A percentile compares a stretch with the other conserved stretches of the same genome.
Conservation (phyloP, 2,113 vertebrate genomes). For the Pygoscelis adeliae region DNA sequence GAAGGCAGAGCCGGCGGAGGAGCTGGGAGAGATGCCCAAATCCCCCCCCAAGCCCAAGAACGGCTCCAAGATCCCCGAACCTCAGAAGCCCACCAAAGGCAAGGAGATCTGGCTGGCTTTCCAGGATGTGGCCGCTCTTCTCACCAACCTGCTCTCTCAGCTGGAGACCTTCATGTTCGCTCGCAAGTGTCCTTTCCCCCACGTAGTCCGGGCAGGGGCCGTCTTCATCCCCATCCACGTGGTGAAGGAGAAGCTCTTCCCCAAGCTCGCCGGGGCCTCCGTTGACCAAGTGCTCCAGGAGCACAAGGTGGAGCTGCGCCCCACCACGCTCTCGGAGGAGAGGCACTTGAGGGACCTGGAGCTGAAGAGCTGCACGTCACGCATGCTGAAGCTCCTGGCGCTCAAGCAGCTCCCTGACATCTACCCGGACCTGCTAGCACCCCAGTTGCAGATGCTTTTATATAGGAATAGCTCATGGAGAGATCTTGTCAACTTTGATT, state of each 20-base stretch:
- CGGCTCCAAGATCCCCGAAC: conserved; percentile 56
- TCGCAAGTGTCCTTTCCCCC: conserved; percentile 87
- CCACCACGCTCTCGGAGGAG: conserved; percentile 93
- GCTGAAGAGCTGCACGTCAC: conserved; percentile 86
- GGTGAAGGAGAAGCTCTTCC: conserved; percentile 92
- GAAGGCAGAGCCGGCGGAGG: conserved; percentile 6
- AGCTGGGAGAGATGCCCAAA: conserved; percentile 54
- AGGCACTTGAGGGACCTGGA: conserved; percentile 85
- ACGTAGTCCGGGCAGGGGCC: conserved; percentile 86
- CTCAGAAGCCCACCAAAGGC: conserved; percentile 43
- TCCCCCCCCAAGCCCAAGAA: conserved; percentile 69
- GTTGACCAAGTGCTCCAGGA: conserved; percentile 93
- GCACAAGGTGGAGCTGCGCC: conserved; percentile 90
- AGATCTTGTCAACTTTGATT: not conserved
- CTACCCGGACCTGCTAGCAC: conserved; percentile 68
- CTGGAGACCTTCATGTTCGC: conserved; percentile 78
- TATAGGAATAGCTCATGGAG: not conserved
- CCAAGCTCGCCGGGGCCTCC: conserved; percentile 76
- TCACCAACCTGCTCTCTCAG: conserved; percentile 77
- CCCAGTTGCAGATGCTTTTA: not conserved
- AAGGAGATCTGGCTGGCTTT: conserved; percentile 83
- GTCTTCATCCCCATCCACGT: conserved; percentile 93
- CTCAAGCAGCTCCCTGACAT: conserved; percentile 89
- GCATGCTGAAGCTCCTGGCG: conserved; percentile 89
- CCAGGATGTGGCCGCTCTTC: conserved; percentile 67